phyloP scores from a whole-genome alignment of 2,888 invertebrate genomes.

The Andrena haemorrhoa region DNA sequence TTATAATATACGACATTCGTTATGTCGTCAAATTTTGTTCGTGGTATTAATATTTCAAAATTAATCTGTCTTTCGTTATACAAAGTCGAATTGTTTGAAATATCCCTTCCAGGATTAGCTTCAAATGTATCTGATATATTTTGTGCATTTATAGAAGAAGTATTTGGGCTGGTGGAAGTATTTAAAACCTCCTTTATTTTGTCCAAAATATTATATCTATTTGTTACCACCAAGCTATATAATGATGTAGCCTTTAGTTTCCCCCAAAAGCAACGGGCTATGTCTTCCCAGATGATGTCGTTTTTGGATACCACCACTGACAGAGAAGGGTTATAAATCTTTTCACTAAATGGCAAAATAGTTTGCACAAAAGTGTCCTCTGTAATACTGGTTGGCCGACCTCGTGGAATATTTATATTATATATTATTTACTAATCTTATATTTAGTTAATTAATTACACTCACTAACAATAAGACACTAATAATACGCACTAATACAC shows the following conservation, averaged over 20 bases:
- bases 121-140: neutral
- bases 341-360: neutral
- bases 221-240: neutral
- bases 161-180: neutral
- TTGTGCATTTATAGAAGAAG: neutral
- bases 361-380: constrained; percentile 3
- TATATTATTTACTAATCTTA: constrained; percentile 3
- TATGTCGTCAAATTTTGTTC: neutral
- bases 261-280: constrained; percentile 1
- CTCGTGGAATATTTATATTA: constrained; percentile 1
- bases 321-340: neutral
- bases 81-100: neutral
- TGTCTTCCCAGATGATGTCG: neutral
- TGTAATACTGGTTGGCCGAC: neutral
- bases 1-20: neutral
- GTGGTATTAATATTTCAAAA: neutral
- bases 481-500: too few species aligned
- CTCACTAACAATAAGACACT: neutral
- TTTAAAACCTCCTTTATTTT: constrained; percentile 4
- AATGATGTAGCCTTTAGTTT: neutral
- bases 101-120: neutral
- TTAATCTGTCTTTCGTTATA: neutral
- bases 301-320: neutral
- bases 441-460: constrained; percentile 4
- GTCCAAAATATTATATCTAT: neutral